Base-by-base conservation (phyloP, 2,888 invertebrate genomes). In the Tuta absoluta region DNA sequence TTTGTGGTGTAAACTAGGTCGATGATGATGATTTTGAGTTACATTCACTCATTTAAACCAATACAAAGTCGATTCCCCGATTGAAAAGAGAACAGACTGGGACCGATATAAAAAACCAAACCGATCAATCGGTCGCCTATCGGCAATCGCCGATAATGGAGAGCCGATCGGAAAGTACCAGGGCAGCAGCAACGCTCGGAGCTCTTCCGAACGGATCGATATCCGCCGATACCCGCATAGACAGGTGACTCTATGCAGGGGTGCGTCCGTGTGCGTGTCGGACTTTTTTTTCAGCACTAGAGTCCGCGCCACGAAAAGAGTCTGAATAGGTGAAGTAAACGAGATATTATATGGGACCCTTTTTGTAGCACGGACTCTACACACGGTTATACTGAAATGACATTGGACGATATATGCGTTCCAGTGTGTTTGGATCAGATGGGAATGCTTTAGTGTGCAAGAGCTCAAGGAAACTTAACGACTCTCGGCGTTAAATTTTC, bases 141-240 rank as follows among this genome's bases (percentile, higher is more conserved):
- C 80, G 88, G 80, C 81, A 80, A 84, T 87, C 81, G 70, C 80
- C 89, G 81, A 89, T 89, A 89, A 89, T 86, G 86, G 81, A 84
- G 82, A 85, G 81, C 82, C 80, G 87, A 89, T 90, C 86, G 86
- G 86, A 82, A 87, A 87, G 79, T 84, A 90, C 89, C 73, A 89
- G 88, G 89, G 69, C 57, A 58, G 11, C 84, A 89, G 74, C 68
- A 73, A 19, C 37, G 61, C 63, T 65, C 77, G 75, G 82, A 85
- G 86, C 66, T 79, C 76, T 87, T 80, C 75, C 88, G 87, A 89
- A 87, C 82, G 82, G 87, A 89, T 90, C 89, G 83, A 89, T 90
- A 89, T 66, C 74, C 79, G 67, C 75, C 80, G 67, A 81, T 80
- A 80, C 71, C 74, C 80, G 78, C 80, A 77, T 80, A 80, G 78